These are phyloP conservation scores for Myripristis jacobus DNA, from an alignment of 2,797 vertebrate species.

Conservation along the genomic window DNA sequence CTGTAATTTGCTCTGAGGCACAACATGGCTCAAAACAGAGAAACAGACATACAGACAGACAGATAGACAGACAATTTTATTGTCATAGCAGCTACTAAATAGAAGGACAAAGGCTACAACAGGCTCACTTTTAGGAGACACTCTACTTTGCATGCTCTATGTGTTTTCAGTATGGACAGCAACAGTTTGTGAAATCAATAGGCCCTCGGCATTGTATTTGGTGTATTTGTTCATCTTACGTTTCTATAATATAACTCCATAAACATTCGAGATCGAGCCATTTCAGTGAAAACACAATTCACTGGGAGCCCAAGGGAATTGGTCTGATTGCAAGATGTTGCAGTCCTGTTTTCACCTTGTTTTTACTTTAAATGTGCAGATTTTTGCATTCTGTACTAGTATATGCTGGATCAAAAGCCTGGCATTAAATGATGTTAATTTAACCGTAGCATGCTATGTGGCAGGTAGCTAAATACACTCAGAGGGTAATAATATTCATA, in stretches of 20 bases:
- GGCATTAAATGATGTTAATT: not conserved
- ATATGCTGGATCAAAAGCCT: not conserved
- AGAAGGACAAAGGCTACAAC: too few species aligned
- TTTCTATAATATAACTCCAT: not conserved
- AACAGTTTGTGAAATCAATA: slow-evolving; percentile 18
- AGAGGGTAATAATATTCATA: not conserved
- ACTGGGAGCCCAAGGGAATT: not conserved
- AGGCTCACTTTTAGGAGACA: too few species aligned
- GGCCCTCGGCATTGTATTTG: not conserved
- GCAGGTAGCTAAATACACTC: not conserved
- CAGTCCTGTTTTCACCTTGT: not conserved
- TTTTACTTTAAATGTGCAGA: slow-evolving; percentile 4
- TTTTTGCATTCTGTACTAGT: not conserved
- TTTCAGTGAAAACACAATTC: slow-evolving; percentile 1
- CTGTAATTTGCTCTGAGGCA: too few species aligned
- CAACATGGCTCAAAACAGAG: too few species aligned
- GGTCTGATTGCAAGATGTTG: not conserved
- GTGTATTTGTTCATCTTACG: not conserved
- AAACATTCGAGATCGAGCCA: not conserved
- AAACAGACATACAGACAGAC: too few species aligned
- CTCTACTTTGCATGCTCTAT: too few species aligned
- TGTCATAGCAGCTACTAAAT: too few species aligned
- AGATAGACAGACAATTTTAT: too few species aligned
- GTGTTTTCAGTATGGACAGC: not conserved
- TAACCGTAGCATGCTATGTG: not conserved